A percentile compares a stretch with the other conserved stretches of the same genome.
Evolutionary conservation across 2,888 invertebrate genomes (phyloP).

Genomic region (Tubulanus polymorphus): DNA sequence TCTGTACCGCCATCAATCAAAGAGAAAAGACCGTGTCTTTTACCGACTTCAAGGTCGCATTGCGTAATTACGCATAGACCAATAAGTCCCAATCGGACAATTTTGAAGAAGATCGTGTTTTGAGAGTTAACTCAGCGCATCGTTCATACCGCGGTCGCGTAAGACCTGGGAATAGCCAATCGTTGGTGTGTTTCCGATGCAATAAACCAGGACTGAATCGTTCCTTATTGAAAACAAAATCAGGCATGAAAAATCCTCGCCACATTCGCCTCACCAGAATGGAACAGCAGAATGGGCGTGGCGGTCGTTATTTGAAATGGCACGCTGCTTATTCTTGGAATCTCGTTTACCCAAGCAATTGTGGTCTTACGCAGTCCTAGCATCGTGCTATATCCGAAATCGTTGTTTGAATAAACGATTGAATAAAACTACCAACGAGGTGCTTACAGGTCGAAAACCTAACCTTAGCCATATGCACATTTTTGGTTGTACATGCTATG

Average conservation of each 20-base stretch:
- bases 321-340: conserved; percentile 9
- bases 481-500: conserved; percentile 16
- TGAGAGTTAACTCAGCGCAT: too few species aligned
- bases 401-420: conserved; percentile 12
- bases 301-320: conserved; percentile 9
- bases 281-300: conserved; percentile 11
- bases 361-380: background rate
- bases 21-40: conserved; percentile 8
- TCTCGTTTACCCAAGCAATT: background rate
- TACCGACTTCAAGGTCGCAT: conserved; percentile 13
- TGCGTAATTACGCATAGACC: conserved; percentile 9
- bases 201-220: too few species aligned
- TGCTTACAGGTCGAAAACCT: conserved; percentile 10
- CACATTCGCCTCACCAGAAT: conserved; percentile 14
- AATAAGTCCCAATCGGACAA: too few species aligned
- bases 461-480: conserved; percentile 12
- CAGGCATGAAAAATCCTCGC: conserved; percentile 8
- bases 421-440: conserved; percentile 10
- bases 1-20: conserved; percentile 11
- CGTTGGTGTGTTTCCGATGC: too few species aligned
- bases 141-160: too few species aligned
- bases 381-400: conserved; percentile 14
- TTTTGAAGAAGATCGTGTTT: too few species aligned
- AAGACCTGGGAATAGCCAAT: too few species aligned
- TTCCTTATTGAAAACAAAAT: background rate